phyloP scores from a whole-genome alignment of 1,140 invertebrate genomes.

The Varroa destructor region DNA sequence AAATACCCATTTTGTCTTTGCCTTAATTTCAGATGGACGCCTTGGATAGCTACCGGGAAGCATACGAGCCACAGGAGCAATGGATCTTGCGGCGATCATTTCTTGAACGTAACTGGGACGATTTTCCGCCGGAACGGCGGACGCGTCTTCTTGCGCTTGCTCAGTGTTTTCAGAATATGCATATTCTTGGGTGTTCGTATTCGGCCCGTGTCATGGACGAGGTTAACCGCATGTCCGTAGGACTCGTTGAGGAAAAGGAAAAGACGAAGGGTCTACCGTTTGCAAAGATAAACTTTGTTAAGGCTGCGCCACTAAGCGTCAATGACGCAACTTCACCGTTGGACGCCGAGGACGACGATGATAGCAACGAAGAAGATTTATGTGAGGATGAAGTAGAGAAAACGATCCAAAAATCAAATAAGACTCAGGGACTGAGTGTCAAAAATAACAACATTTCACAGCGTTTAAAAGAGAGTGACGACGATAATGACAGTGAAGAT shows the following conservation, averaged over 20 bases:
- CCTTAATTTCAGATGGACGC: neutral
- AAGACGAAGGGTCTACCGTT: neutral
- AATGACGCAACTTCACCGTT: neutral
- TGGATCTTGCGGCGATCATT: neutral
- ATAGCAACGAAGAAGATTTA: neutral
- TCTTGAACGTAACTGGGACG: slow-evolving; percentile 13
- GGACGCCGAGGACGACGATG: neutral
- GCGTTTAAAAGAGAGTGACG: no score
- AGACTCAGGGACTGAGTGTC: no score
- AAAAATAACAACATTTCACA: no score
- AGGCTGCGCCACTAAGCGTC: neutral
- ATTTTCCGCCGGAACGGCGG: neutral
- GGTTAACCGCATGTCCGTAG: neutral
- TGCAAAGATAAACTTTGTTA: slow-evolving; percentile 5
- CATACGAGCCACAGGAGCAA: neutral
- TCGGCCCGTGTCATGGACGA: neutral
- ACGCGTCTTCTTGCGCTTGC: neutral
- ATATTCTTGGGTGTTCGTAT: slow-evolving; percentile 10
- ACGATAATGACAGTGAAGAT: no score
- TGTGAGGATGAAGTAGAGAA: no score
- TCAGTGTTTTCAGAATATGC: slow-evolving; percentile 19
- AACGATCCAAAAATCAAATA: no score
- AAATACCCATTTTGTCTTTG: neutral
- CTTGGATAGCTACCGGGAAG: slow-evolving; percentile 4
- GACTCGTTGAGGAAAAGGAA: neutral